Percentiles rank a stretch among this genome's conserved stretches.
Conservation (phyloP, 2,113 vertebrate genomes). For the Cavia porcellus region DNA sequence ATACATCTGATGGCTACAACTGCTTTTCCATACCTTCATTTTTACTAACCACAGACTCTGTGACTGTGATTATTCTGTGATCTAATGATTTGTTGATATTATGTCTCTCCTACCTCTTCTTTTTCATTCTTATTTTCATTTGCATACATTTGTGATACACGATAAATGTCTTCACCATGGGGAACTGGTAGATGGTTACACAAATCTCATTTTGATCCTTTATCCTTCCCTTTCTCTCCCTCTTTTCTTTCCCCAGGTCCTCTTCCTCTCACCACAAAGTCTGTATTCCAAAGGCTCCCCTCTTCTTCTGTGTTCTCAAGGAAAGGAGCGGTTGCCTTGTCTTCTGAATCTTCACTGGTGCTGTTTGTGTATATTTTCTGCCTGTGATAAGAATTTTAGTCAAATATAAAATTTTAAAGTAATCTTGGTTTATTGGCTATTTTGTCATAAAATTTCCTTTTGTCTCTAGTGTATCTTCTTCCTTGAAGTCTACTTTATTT, state of each 20-base stretch:
- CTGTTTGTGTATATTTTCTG: not conserved
- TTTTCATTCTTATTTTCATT: not conserved
- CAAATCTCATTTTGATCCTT: not conserved
- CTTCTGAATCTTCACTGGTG: not conserved
- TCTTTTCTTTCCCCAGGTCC: not conserved
- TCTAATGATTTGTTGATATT: not conserved
- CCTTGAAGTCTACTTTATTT: not conserved
- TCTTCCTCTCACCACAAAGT: not conserved
- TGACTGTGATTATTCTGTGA: not conserved
- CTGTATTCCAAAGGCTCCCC: not conserved
- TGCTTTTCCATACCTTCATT: not conserved
- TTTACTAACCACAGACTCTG: not conserved
- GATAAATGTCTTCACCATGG: not conserved
- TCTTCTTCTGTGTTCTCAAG: not conserved
- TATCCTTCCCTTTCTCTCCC: not conserved
- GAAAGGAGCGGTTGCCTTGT: not conserved
- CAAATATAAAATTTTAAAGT: not conserved
- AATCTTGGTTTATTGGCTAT: not conserved
- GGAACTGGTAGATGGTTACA: not conserved
- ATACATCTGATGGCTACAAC: not conserved
- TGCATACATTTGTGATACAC: not conserved
- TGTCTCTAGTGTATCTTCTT: not conserved
- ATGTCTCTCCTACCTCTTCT: not conserved
- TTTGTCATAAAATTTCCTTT: not conserved
- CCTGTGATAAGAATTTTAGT: not conserved